phyloP scores from a whole-genome alignment of 2,797 vertebrate species.

The Pseudomugil gertrudae region DNA sequence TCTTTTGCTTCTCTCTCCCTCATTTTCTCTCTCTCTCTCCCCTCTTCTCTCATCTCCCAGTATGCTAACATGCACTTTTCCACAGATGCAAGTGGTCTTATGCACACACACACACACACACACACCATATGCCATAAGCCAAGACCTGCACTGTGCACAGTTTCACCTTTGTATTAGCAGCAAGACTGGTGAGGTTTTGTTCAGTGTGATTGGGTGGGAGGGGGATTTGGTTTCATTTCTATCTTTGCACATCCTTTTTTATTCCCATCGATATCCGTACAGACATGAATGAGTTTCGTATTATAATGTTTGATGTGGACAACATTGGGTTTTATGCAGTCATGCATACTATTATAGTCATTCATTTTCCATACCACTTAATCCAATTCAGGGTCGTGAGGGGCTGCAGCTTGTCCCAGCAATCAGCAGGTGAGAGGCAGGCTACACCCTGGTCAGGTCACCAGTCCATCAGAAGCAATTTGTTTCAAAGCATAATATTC shows the following conservation, averaged over 20 bases:
- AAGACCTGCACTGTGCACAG: conserved; percentile 35
- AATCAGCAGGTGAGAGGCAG: no score
- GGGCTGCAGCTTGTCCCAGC: no score
- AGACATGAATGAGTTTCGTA: conserved; percentile 60
- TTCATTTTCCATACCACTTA: no score
- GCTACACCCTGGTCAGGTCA: no score
- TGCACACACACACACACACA: conserved; percentile 28
- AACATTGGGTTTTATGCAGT: conserved; percentile 21
- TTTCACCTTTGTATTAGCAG: conserved; percentile 62
- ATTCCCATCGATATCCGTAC: conserved; percentile 35
- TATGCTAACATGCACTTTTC: conserved; percentile 57
- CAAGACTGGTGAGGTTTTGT: conserved; percentile 69
- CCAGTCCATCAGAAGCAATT: no score
- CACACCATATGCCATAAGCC: conserved; percentile 50
- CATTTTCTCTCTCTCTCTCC: conserved; percentile 4
- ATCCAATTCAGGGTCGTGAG: no score
- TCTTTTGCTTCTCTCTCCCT: conserved; percentile 54
- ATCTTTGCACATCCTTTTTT: conserved; percentile 58
- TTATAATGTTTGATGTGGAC: conserved; percentile 38
- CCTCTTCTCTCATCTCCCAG: conserved; percentile 31
- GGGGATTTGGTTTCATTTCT: conserved; percentile 65
- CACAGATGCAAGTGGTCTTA: conserved; percentile 19
- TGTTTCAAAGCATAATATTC: conserved; percentile 30
- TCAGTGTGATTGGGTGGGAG: conserved; percentile 65
- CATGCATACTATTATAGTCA: no score